Base-by-base conservation (phyloP, 2,113 vertebrate species). In the Egretta garzetta region DNA sequence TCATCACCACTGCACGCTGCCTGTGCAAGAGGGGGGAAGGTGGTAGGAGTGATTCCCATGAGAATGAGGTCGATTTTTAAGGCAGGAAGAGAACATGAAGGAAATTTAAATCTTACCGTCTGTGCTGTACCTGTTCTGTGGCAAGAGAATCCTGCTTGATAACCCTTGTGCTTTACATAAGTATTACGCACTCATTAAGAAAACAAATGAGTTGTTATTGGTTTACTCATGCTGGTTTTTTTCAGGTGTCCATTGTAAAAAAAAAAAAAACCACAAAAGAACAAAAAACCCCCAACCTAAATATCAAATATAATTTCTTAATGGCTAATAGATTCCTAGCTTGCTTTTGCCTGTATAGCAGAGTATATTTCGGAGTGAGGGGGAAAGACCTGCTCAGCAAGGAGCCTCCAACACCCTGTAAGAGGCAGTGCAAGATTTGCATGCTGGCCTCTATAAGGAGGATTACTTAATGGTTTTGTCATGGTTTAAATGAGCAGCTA, bases 91-190 rank as follows among this genome's bases (percentile, higher is more conserved):
- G n/a, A 67, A 76, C 59, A 63, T 77, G 64, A 87, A 96, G 88
- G 82, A 77, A 43, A 93, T 90, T 43, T 74, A 93, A 94, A 96
- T 93, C 60, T 64, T 52, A 0, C 41, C 4, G 72, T 83, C 88
- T 93, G 82, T 68, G 88, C 39, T 47, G 14, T 92, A 95, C 95
- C 83, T 92, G 95, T 95, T 96, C 80, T 59, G 50, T 55, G 43
- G 55, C 92, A 91, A 73, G 90, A 95, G 88, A 77, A 95, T 95
- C 96, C 90, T 97, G 94, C 88, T 91, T 59, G 96, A 92, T 96
- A 95, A 71, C 76, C 86, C 82, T n/a, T 24, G n/a, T 86, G 64
- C 52, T 97, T 97, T 97, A 82, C 96, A 95, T 96, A 93, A 83
- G 50, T 26, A 37, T 77, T 93, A 83, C 30, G 67, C 21, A 21